phyloP scores from a whole-genome alignment of 2,113 vertebrate genomes.

The Dunckerocampus dactyliophorus region DNA sequence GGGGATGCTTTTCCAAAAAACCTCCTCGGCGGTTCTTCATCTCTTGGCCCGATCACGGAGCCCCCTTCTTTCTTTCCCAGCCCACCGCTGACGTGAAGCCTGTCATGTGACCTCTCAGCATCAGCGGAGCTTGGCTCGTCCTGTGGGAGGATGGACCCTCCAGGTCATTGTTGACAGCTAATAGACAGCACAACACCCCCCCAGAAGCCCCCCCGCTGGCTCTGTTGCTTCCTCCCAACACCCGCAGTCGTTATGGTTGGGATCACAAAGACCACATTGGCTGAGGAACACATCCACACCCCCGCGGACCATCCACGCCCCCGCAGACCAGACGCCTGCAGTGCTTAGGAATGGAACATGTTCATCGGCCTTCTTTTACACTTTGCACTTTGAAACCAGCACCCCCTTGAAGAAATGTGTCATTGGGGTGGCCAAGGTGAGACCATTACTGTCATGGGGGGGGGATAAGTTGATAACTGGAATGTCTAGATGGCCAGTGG shows the following conservation, averaged over 20 bases:
- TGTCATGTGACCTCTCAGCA: conserved; percentile 64
- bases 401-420: too few relatives aligned
- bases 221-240: conserved; percentile 54
- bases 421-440: too few relatives aligned
- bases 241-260: conserved; percentile 38
- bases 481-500: too few relatives aligned
- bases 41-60: conserved; percentile 72
- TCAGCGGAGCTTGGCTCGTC: conserved; percentile 58
- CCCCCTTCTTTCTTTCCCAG: conserved; percentile 56
- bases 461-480: too few relatives aligned
- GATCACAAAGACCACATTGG: neutral
- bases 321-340: too few relatives aligned
- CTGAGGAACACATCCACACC: too few relatives aligned
- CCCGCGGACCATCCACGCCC: too few relatives aligned
- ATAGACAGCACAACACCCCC: conserved; percentile 56
- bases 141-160: conserved; percentile 55
- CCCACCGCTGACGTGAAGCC: conserved; percentile 47
- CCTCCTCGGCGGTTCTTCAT: conserved; percentile 80
- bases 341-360: too few relatives aligned
- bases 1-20: conserved; percentile 80
- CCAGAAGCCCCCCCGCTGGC: conserved; percentile 48
- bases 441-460: too few relatives aligned
- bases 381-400: too few relatives aligned
- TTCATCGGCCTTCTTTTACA: too few relatives aligned
- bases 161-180: conserved; percentile 67